A percentile compares a stretch with the other conserved stretches of the same genome.
These are phyloP conservation scores for Callyntrura sp. DNA, from an alignment of 2,888 invertebrate species.

Conservation along the genomic window DNA sequence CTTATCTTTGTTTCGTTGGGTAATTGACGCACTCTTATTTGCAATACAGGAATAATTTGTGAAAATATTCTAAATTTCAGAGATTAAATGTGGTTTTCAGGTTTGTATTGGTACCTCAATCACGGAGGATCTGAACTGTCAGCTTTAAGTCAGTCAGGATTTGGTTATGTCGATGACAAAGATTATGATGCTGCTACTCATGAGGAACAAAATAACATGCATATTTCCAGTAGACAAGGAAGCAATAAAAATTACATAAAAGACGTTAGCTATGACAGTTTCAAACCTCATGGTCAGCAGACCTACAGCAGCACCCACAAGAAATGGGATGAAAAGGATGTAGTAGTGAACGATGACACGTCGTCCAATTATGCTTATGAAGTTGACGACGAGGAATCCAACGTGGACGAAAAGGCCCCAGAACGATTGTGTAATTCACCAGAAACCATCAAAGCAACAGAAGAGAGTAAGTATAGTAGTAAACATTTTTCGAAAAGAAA, in stretches of 20 bases:
- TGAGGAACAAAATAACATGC: slow-evolving; percentile 62
- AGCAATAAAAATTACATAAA: slow-evolving; percentile 72
- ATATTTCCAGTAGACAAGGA: slow-evolving; percentile 62
- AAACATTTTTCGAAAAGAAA: no score
- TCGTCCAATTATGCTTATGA: slow-evolving; percentile 55
- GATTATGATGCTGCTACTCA: slow-evolving; percentile 62
- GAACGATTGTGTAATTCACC: slow-evolving; percentile 89
- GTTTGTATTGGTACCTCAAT: slow-evolving; percentile 82
- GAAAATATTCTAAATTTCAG: background rate
- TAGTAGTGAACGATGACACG: background rate
- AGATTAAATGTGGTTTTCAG: slow-evolving; percentile 60
- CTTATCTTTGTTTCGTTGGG: slow-evolving; percentile 83
- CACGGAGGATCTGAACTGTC: slow-evolving; percentile 72
- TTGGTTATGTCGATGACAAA: slow-evolving; percentile 70
- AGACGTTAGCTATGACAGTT: slow-evolving; percentile 58
- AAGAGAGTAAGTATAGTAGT: slow-evolving; percentile 89
- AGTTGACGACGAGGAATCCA: slow-evolving; percentile 57
- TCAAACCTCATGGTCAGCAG: slow-evolving; percentile 44
- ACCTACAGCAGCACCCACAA: slow-evolving; percentile 22
- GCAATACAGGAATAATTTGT: background rate
- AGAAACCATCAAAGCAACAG: slow-evolving; percentile 89
- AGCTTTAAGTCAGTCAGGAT: slow-evolving; percentile 74
- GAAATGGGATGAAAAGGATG: slow-evolving; percentile 22
- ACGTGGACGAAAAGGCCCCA: slow-evolving; percentile 60
- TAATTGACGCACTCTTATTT: no score